Base-by-base conservation (phyloP, 2,797 vertebrate species). In the Taenioides sp. region DNA sequence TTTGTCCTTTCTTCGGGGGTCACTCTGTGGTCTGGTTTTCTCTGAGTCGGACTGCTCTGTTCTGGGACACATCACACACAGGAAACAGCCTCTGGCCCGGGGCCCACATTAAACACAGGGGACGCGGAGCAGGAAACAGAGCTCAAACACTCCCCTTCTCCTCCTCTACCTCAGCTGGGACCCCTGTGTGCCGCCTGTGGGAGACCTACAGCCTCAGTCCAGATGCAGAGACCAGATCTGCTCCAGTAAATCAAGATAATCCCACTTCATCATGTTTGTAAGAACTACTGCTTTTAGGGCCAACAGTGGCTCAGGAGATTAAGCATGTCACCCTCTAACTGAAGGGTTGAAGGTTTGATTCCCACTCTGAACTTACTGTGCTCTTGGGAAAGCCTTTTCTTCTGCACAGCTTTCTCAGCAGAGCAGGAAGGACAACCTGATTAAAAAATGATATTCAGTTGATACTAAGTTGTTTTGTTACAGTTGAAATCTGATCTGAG, bases 51-150 rank as follows among this genome's bases (percentile, higher is more conserved):
- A 82, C 73, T 78, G 78, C 71, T 27, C 50, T 75, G 84, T 84
- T 86, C 92, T 92, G 91, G 91, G 86, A 93, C 91, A 91, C 91
- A 91, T 92, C 91, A 92, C 82, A 88, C 88, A 88, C 89, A 92
- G 91, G 92, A 93, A 92, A 88, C 91, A 89, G 88, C 80, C 87
- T 80, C 84, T 79, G 84, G 86, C 84, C 82, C 84, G 82, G 63
- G 84, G 80, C 88, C 79, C 84, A 91, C 87, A 88, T 91, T 86
- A 91, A 89, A 89, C 88, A 91, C 89, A 87, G 86, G 89, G 88
- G 89, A 91, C 90, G 85, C 82, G 88, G 86, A 92, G 89, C 91
- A 91, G 93, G 92, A 93, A 93, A 84, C 84, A 57, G 66, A 75
- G 77, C 83, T 86, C 88, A 88, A 80, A 74, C 79, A 60, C 54